Conservation (phyloP, 2,113 vertebrate species). For the Cyanistes caeruleus region DNA sequence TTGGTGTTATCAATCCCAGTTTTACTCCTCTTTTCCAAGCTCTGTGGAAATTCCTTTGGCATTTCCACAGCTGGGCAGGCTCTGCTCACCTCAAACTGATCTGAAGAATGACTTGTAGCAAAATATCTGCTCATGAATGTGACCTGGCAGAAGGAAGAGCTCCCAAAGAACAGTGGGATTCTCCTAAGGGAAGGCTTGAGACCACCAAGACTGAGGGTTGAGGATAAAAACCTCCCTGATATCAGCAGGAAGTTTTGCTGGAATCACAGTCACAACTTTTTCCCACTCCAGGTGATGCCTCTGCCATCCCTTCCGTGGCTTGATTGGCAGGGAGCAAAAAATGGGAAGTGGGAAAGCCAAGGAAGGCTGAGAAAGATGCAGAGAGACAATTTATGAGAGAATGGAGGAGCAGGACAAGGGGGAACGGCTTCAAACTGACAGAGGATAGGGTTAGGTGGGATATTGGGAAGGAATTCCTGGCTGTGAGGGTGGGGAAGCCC, state of each 20-base stretch:
- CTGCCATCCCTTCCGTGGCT: neutral
- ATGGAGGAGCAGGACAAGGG: no score
- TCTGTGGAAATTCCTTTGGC: neutral
- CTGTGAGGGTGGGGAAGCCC: fast-evolving
- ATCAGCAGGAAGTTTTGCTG: neutral
- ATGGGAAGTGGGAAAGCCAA: neutral
- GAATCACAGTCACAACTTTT: neutral
- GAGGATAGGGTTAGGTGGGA: fast-evolving
- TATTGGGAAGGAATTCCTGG: neutral
- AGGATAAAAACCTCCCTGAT: neutral
- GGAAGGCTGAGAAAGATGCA: no score
- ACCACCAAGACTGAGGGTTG: neutral
- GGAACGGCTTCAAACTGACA: neutral
- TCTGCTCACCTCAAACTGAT: neutral
- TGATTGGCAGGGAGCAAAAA: neutral
- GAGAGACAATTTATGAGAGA: neutral
- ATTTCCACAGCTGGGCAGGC: neutral
- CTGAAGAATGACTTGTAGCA: neutral
- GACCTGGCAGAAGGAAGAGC: neutral
- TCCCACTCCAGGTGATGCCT: neutral
- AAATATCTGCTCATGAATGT: neutral
- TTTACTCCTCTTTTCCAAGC: neutral
- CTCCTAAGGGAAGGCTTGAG: neutral
- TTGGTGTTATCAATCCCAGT: neutral
- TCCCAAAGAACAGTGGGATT: neutral